Conservation (phyloP, 2,888 invertebrate genomes). For the Amblyteles armatorius region DNA sequence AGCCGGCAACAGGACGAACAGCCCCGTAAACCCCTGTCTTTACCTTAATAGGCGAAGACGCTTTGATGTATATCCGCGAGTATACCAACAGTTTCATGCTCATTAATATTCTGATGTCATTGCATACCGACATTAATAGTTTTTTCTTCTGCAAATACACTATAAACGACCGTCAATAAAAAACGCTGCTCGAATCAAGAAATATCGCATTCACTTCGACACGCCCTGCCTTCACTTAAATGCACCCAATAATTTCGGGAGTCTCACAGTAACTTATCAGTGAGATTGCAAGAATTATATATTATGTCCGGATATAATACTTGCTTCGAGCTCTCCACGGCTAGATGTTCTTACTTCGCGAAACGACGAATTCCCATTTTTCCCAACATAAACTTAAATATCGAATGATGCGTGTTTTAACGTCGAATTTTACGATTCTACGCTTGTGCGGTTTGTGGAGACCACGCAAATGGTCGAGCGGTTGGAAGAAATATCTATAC, state of each 20-base stretch:
- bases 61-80: neutral
- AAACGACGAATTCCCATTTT: neutral
- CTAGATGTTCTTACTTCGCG: neutral
- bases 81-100: neutral
- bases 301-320: neutral
- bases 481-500: slow-evolving; percentile 59
- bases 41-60: neutral
- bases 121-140: neutral
- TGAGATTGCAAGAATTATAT: neutral
- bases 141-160: neutral
- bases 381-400: neutral
- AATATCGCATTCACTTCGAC: neutral
- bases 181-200: neutral
- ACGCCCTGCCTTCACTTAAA: slow-evolving; percentile 1
- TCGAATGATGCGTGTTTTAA: slow-evolving; percentile 25
- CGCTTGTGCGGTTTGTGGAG: slow-evolving; percentile 58
- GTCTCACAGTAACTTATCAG: neutral
- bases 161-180: neutral
- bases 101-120: neutral
- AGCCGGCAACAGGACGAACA: neutral
- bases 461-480: slow-evolving; percentile 44
- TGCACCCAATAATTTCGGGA: neutral
- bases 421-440: slow-evolving; percentile 50
- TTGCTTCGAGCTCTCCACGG: neutral
- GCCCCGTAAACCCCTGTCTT: neutral